A percentile compares a stretch with the other conserved stretches of the same genome.
Evolutionary conservation across 2,113 vertebrate genomes (phyloP).

Genomic region (Syngnathus typhle): DNA sequence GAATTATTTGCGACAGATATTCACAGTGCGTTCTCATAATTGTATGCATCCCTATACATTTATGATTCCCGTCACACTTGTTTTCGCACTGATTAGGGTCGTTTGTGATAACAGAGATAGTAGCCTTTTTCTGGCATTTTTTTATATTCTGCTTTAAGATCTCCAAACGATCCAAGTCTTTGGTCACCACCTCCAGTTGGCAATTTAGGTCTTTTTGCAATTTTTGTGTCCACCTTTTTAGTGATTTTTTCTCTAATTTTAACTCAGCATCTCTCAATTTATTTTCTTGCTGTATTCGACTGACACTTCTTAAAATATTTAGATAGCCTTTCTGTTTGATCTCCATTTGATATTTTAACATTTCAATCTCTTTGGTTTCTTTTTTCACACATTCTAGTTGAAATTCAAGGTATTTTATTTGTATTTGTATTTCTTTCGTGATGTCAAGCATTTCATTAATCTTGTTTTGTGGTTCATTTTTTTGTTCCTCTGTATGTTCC

Average conservation of each 20-base stretch:
- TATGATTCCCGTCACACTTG: not conserved
- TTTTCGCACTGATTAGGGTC: not conserved
- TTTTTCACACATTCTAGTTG: conserved; percentile 14
- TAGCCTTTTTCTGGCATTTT: conserved; percentile 9
- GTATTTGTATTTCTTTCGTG: not conserved
- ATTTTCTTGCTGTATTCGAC: conserved; percentile 20
- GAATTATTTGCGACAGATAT: not conserved
- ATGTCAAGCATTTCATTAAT: conserved; percentile 2
- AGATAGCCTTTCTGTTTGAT: conserved; percentile 27
- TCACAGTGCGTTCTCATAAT: not conserved
- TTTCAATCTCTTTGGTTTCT: conserved; percentile 38
- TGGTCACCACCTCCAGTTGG: conserved; percentile 24
- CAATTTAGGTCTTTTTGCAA: conserved; percentile 24
- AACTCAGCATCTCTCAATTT: conserved; percentile 18
- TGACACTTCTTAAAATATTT: conserved; percentile 8
- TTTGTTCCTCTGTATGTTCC: not conserved
- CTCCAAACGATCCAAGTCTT: conserved; percentile 40
- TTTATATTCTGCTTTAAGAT: conserved; percentile 27
- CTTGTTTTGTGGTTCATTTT: not conserved
- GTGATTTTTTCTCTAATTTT: conserved; percentile 19
- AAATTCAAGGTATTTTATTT: conserved; percentile 20
- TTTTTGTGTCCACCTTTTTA: conserved; percentile 18
- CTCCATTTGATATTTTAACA: conserved; percentile 32
- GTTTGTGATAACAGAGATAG: not conserved
- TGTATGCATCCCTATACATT: not conserved